Evolutionary conservation across 1,140 invertebrate genomes (phyloP).

Genomic region (Temnothorax curvispinosus): DNA sequence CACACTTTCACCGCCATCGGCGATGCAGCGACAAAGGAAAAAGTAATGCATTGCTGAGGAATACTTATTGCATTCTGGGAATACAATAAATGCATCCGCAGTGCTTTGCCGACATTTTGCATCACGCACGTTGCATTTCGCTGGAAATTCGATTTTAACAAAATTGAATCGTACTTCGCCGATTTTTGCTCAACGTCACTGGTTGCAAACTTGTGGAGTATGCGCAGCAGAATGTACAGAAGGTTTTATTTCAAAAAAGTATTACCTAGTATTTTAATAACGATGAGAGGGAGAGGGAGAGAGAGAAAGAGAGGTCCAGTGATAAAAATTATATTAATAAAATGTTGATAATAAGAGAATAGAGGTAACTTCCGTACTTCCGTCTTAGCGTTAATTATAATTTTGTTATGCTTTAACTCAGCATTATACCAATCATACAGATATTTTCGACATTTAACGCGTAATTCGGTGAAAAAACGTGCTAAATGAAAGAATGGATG

Average conservation of each 20-base stretch:
- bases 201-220: not conserved
- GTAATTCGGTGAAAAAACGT: not conserved
- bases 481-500: not conserved
- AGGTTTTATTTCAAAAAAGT: not conserved
- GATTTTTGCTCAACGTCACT: not conserved
- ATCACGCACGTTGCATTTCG: not conserved
- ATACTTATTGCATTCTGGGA: slow-evolving; percentile 4
- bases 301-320: not conserved
- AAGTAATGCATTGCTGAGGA: not conserved
- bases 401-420: not conserved
- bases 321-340: not conserved
- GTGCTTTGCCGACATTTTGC: not conserved
- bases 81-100: slow-evolving; percentile 9
- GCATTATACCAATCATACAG: not conserved
- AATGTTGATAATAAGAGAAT: not conserved
- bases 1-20: slow-evolving; percentile 10
- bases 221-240: not conserved
- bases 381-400: slow-evolving; percentile 6
- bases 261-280: not conserved
- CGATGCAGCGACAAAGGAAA: not conserved
- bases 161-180: not conserved
- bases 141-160: not conserved
- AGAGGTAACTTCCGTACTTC: not conserved
- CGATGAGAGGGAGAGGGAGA: not conserved
- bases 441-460: not conserved